A percentile compares a stretch with the other conserved stretches of the same genome.
Evolutionary conservation across 2,888 invertebrate genomes (phyloP).

Genomic region (Mythimna pallens): DNA sequence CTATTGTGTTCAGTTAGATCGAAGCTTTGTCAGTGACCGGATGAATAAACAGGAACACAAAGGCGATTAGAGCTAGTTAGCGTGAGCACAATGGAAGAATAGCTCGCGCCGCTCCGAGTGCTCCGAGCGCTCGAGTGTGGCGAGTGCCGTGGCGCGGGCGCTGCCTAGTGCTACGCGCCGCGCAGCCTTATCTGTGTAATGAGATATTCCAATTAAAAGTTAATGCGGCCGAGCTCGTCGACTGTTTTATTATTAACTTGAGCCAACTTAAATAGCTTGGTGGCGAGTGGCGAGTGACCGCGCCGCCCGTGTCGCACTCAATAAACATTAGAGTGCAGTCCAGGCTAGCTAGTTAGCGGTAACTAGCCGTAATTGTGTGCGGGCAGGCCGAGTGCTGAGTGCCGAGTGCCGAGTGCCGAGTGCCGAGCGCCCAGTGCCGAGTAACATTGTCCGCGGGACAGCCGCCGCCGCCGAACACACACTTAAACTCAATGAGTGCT

Average conservation of each 20-base stretch:
- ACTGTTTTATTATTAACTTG: slow-evolving; percentile 33
- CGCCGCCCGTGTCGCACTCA: slow-evolving; percentile 10
- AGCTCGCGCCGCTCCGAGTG: slow-evolving; percentile 1
- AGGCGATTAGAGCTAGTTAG: slow-evolving; percentile 44
- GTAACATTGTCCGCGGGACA: not conserved
- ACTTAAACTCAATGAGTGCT: not conserved
- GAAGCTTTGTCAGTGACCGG: slow-evolving; percentile 13
- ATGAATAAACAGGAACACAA: slow-evolving; percentile 39
- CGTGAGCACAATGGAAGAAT: slow-evolving; percentile 28
- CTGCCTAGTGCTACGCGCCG: not conserved
- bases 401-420: not conserved
- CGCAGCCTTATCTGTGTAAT: slow-evolving; percentile 18
- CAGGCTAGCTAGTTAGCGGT: slow-evolving; percentile 1
- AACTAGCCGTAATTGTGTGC: not conserved
- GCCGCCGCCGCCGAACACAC: not conserved
- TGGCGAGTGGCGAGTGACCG: slow-evolving; percentile 1
- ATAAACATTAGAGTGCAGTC: slow-evolving; percentile 11
- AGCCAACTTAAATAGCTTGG: slow-evolving; percentile 37
- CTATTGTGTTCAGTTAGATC: slow-evolving; percentile 7
- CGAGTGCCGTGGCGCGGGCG: not conserved
- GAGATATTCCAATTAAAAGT: slow-evolving; percentile 49
- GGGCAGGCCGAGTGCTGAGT: not conserved
- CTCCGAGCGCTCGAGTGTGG: not conserved
- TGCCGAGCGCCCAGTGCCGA: not conserved
- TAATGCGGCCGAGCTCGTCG: slow-evolving; percentile 18